Evolutionary conservation across 53 echinoderm and acorn worm species (phyloP).

Genomic region (Crossaster papposus): DNA sequence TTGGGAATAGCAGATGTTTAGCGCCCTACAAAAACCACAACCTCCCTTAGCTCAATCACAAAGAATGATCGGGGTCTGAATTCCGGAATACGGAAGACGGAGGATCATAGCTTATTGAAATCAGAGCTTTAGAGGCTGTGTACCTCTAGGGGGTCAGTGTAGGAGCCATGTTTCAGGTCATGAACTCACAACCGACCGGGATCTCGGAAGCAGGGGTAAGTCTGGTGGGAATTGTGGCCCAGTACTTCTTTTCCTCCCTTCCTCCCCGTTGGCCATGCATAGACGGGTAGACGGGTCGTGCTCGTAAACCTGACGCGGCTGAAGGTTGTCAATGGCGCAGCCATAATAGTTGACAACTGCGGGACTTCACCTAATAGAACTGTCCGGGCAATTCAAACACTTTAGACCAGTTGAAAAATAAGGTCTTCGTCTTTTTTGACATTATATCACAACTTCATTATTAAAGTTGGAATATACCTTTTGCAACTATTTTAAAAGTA

Average conservation of each 20-base stretch:
- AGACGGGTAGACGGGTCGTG: neutral
- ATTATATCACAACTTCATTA: no score
- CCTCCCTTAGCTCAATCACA: slow-evolving; percentile 32
- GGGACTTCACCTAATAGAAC: neutral
- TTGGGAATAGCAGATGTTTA: slow-evolving; percentile 18
- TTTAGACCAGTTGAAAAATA: no score
- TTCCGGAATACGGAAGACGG: slow-evolving; percentile 11
- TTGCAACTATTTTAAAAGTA: no score
- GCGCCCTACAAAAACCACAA: neutral
- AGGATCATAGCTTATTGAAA: slow-evolving; percentile 1
- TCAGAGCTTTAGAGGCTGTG: neutral
- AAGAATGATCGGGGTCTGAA: neutral
- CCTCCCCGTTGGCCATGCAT: neutral
- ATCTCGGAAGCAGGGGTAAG: slow-evolving; percentile 28
- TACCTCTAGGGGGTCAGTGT: neutral
- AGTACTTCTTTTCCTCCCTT: neutral
- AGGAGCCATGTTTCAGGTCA: slow-evolving; percentile 33
- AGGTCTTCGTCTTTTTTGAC: no score
- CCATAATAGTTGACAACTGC: neutral
- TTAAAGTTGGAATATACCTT: no score
- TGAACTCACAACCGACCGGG: slow-evolving; percentile 16
- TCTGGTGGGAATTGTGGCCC: slow-evolving; percentile 23
- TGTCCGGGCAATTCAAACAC: neutral
- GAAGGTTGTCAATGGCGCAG: neutral
- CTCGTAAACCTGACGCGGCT: neutral